These are phyloP conservation scores for Cephus pulcher DNA, from an alignment of 2,888 invertebrate genomes.

Conservation along the genomic window DNA sequence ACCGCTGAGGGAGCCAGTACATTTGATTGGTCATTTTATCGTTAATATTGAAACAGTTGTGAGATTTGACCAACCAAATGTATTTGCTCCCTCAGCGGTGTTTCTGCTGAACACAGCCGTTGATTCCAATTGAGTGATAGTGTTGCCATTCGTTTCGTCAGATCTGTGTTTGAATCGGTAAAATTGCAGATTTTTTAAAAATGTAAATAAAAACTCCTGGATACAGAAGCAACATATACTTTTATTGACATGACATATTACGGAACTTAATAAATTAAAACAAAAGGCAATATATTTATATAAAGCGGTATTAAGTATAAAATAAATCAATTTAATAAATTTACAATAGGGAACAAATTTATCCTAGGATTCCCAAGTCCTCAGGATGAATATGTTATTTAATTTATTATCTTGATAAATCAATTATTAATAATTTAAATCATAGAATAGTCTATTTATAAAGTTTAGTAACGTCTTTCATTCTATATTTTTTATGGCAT, in stretches of 20 bases:
- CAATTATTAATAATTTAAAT: neutral
- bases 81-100: no score
- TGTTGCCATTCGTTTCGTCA: neutral
- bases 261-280: neutral
- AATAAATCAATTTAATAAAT: neutral
- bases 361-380: neutral
- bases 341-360: neutral
- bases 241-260: neutral
- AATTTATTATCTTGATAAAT: neutral
- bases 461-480: conserved; percentile 24
- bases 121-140: neutral
- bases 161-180: neutral
- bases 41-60: no score
- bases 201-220: no score
- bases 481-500: conserved; percentile 24
- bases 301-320: no score
- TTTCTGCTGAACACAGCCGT: no score
- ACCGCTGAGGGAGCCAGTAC: no score
- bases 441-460: neutral
- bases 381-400: neutral
- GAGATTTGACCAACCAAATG: no score
- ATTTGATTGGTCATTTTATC: no score
- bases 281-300: neutral
- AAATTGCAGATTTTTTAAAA: neutral
- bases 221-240: no score